Percentiles rank a stretch among this genome's conserved stretches.
phyloP scores from a whole-genome alignment of 2,113 vertebrate genomes.

The Oryctolagus cuniculus region DNA sequence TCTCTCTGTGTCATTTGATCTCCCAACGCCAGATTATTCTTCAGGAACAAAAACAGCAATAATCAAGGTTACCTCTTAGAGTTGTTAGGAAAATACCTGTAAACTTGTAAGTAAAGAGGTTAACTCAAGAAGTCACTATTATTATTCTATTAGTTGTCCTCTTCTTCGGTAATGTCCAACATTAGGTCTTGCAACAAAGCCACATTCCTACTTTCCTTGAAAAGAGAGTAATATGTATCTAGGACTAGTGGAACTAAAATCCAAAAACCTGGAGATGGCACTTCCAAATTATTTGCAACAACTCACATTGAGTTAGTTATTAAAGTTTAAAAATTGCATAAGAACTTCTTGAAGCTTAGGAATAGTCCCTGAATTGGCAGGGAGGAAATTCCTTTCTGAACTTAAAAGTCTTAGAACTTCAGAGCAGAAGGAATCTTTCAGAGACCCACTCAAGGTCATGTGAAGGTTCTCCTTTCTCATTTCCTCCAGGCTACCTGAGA shows the following conservation, averaged over 20 bases:
- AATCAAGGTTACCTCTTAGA: not conserved
- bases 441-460: not conserved
- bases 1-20: not conserved
- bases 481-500: not conserved
- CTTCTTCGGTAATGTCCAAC: slow-evolving; percentile 10
- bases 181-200: not conserved
- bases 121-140: not conserved
- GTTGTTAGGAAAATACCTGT: not conserved
- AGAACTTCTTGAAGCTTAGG: not conserved
- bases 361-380: not conserved
- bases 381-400: slow-evolving; percentile 2
- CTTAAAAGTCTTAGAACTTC: slow-evolving; percentile 22
- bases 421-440: not conserved
- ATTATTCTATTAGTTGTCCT: not conserved
- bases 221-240: not conserved
- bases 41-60: slow-evolving; percentile 22
- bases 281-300: not conserved
- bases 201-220: not conserved
- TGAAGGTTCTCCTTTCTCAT: not conserved
- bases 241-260: not conserved
- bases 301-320: not conserved
- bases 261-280: not conserved
- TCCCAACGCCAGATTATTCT: not conserved
- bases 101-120: not conserved
- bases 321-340: slow-evolving; percentile 33